phyloP scores from a whole-genome alignment of 2,888 invertebrate species.

The Lottia scabra region DNA sequence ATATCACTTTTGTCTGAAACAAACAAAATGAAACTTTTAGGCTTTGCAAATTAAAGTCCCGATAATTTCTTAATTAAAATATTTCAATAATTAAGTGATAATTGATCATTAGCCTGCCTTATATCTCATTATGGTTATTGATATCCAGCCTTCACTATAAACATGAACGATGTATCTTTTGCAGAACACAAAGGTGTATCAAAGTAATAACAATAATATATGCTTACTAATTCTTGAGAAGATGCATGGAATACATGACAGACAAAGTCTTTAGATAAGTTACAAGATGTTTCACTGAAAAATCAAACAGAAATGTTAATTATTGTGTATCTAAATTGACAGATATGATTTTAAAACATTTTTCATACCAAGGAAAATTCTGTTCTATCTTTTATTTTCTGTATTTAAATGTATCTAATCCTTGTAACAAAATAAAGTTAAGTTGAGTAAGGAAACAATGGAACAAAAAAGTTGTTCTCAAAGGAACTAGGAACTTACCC shows the following conservation, averaged over 20 bases:
- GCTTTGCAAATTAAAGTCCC: no score
- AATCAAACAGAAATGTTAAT: conserved; percentile 20
- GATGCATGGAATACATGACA: conserved; percentile 66
- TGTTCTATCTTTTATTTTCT: no score
- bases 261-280: conserved; percentile 65
- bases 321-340: no score
- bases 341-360: background rate
- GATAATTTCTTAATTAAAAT: no score
- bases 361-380: background rate
- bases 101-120: no score
- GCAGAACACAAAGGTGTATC: background rate
- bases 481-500: conserved; percentile 71
- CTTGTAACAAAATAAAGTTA: background rate
- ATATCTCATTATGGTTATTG: no score
- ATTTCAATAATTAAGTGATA: no score
- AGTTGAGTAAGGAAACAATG: background rate
- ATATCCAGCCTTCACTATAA: no score
- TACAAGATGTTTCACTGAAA: conserved; percentile 69
- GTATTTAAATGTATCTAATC: no score
- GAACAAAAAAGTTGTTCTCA: background rate
- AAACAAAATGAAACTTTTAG: no score
- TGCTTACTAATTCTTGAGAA: conserved; percentile 56
- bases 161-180: no score
- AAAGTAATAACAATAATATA: background rate
- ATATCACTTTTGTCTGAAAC: conserved; percentile 53